These are phyloP conservation scores for Zygogramma bicolorata DNA, from an alignment of 2,888 invertebrate species.

Conservation along the genomic window DNA sequence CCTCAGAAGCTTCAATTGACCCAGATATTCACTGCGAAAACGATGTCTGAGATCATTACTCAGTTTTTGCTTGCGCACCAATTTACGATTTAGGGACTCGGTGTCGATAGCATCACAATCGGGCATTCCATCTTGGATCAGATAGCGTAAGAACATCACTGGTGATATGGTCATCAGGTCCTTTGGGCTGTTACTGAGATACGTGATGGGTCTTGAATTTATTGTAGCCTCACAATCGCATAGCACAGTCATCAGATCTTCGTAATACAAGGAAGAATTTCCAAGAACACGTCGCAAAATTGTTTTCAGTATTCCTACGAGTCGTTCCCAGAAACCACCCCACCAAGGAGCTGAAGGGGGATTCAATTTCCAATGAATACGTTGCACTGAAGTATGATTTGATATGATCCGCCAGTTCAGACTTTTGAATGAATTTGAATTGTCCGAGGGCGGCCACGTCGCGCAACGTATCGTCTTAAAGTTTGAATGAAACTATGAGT, in stretches of 20 bases:
- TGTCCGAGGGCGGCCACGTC: not conserved
- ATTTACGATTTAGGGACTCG: not conserved
- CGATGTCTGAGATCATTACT: not conserved
- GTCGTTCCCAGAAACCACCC: constrained; percentile 65
- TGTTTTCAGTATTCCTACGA: constrained; percentile 60
- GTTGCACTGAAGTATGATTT: constrained; percentile 30
- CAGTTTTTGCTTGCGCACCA: not conserved
- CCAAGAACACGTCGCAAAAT: constrained; percentile 59
- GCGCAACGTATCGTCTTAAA: constrained; percentile 25
- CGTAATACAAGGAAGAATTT: constrained; percentile 46
- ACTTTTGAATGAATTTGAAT: constrained; percentile 28
- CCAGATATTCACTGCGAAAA: too few species aligned
- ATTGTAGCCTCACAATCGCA: not conserved
- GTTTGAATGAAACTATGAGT: too few species aligned
- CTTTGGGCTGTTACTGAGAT: not conserved
- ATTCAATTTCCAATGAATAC: constrained; percentile 58
- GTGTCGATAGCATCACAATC: not conserved
- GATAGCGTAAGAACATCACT: not conserved
- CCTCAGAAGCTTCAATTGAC: not conserved
- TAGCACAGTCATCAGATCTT: constrained; percentile 45
- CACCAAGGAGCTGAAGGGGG: constrained; percentile 63
- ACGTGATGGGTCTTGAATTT: too few species aligned
- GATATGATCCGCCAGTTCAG: constrained; percentile 38
- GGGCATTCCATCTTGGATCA: not conserved
- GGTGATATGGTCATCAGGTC: not conserved